A percentile compares a stretch with the other conserved stretches of the same genome.
These are phyloP conservation scores for Bilobella aurantiaca DNA, from an alignment of 1,140 invertebrate species.

Conservation along the genomic window DNA sequence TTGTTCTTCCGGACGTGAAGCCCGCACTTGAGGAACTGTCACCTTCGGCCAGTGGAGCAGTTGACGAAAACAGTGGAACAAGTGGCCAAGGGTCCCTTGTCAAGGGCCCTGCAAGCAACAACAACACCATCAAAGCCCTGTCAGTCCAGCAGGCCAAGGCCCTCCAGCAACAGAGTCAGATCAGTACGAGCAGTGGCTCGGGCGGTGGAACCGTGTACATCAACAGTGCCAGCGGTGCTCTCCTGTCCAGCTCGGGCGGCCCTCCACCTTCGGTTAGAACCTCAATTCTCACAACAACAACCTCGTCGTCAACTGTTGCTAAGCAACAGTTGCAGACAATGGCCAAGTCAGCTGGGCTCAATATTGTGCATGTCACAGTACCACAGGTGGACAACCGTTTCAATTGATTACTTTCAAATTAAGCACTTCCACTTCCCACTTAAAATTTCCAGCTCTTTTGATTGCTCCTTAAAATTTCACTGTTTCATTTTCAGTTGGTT, in stretches of 20 bases:
- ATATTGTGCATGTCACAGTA: constrained; percentile 70
- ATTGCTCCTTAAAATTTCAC: too few species aligned
- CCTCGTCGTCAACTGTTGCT: too few species aligned
- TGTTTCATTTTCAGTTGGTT: too few species aligned
- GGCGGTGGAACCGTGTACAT: background rate
- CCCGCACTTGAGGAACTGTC: constrained; percentile 16
- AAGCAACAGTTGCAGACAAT: constrained; percentile 33
- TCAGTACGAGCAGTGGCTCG: background rate
- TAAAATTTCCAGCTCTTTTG: too few species aligned
- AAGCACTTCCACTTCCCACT: too few species aligned
- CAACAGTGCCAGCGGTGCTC: background rate
- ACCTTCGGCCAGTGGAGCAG: background rate
- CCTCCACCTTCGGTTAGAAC: constrained; percentile 31
- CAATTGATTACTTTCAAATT: too few species aligned
- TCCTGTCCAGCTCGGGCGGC: background rate
- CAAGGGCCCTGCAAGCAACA: background rate
- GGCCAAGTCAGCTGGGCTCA: constrained; percentile 45
- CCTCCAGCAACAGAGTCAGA: background rate
- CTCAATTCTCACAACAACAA: constrained; percentile 16
- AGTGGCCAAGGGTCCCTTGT: too few species aligned
- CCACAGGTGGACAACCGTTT: constrained; percentile 45
- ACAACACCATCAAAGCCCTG: background rate
- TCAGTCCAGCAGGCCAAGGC: background rate
- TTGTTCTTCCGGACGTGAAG: constrained; percentile 28
- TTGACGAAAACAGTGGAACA: background rate